A percentile compares a stretch with the other conserved stretches of the same genome.
Conservation (phyloP, 1,140 invertebrate species). For the Pristionchus pacificus region DNA sequence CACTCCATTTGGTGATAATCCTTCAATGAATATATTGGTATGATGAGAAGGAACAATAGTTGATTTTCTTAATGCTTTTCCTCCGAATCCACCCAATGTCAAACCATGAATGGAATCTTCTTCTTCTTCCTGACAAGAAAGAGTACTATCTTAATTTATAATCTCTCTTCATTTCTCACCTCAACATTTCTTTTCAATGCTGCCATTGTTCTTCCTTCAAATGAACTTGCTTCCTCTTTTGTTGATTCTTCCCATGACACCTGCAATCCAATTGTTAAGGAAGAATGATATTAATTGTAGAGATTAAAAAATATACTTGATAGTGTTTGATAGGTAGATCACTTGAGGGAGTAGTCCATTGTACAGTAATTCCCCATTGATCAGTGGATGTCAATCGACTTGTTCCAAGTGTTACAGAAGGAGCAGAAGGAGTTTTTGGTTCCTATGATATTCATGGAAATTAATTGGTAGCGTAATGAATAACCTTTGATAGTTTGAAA, state of each 20-base stretch:
- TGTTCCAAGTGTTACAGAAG: constrained; percentile 38
- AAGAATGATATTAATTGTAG: constrained; percentile 23
- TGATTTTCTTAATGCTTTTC: constrained; percentile 29
- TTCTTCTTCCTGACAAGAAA: not conserved
- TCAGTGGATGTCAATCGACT: constrained; percentile 9
- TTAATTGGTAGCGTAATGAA: not conserved
- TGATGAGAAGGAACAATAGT: constrained; percentile 19
- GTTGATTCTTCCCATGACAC: constrained; percentile 20
- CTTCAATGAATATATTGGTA: constrained; percentile 13
- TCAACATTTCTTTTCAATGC: constrained; percentile 26
- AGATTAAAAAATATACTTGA: constrained; percentile 30
- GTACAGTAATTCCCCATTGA: constrained; percentile 31
- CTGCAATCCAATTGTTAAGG: constrained; percentile 32
- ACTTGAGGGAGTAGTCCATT: constrained; percentile 45
- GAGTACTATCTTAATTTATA: not conserved
- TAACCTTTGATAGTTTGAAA: constrained; percentile 49
- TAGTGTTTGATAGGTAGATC: constrained; percentile 51
- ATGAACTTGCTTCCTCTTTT: constrained; percentile 27
- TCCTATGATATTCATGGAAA: constrained; percentile 15
- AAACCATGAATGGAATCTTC: constrained; percentile 8
- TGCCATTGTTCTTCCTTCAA: constrained; percentile 28
- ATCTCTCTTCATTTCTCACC: constrained; percentile 32
- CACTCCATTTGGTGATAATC: constrained; percentile 32
- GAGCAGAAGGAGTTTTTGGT: constrained; percentile 42
- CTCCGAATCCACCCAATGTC: constrained; percentile 20